Evolutionary conservation across 2,797 vertebrate species (phyloP).

Genomic region (Hippopotamyrus pictus): DNA sequence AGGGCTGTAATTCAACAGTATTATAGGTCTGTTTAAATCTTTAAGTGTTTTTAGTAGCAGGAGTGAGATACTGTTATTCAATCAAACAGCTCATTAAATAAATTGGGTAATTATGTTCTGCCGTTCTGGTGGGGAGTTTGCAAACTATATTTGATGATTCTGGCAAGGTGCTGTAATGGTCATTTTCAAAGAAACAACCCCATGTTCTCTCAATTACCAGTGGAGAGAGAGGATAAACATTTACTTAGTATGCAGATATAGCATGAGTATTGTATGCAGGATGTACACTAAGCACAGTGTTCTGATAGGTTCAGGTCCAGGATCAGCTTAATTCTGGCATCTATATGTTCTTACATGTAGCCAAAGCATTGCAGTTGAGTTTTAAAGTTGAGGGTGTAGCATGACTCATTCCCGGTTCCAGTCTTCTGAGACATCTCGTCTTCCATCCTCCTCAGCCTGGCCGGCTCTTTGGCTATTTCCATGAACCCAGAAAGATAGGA

Average conservation of each 20-base stretch:
- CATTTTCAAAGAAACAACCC: background rate
- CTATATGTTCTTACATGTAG: background rate
- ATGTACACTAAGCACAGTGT: background rate
- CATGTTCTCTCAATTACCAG: background rate
- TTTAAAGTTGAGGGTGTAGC: background rate
- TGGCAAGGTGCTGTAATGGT: background rate
- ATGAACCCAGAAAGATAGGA: background rate
- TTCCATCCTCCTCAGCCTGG: background rate
- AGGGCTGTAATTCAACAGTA: background rate
- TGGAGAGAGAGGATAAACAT: background rate
- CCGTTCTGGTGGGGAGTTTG: background rate
- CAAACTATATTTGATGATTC: background rate
- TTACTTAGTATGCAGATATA: background rate
- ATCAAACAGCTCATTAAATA: constrained; percentile 17
- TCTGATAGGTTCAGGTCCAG: background rate
- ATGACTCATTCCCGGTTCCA: background rate
- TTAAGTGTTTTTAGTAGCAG: constrained; percentile 4
- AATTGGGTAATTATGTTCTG: constrained; percentile 17
- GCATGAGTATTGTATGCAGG: background rate
- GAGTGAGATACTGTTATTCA: constrained; percentile 8
- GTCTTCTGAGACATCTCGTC: background rate
- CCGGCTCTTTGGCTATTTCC: background rate
- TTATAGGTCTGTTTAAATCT: constrained; percentile 5
- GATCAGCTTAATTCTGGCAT: background rate
- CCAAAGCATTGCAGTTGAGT: background rate